Conservation (phyloP, 2,888 invertebrate genomes). For the Candidula unifasciata region DNA sequence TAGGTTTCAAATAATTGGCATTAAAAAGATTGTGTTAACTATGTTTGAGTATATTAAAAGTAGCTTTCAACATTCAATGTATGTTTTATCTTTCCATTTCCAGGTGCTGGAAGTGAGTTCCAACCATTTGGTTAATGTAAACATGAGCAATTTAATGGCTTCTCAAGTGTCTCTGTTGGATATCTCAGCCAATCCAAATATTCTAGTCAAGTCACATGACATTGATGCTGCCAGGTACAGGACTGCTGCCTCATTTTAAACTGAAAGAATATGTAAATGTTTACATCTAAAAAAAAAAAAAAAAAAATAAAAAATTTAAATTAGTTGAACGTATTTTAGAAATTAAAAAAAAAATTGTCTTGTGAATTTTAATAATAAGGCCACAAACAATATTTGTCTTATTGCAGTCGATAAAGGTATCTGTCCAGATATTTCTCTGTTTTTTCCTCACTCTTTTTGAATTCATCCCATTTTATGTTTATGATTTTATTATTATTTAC, state of each 20-base stretch:
- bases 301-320: too few relatives aligned
- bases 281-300: neutral
- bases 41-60: too few relatives aligned
- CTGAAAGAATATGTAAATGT: neutral
- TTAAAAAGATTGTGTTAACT: too few relatives aligned
- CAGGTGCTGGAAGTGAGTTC: conserved; percentile 79
- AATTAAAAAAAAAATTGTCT: too few relatives aligned
- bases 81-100: conserved; percentile 17
- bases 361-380: too few relatives aligned
- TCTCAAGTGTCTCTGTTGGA: conserved; percentile 78
- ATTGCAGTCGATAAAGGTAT: too few relatives aligned
- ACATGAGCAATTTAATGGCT: conserved; percentile 75
- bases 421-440: too few relatives aligned
- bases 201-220: conserved; percentile 73
- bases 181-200: conserved; percentile 78
- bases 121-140: conserved; percentile 77
- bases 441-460: too few relatives aligned
- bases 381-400: too few relatives aligned
- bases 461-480: too few relatives aligned
- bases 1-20: too few relatives aligned
- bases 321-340: neutral
- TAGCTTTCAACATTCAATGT: neutral
- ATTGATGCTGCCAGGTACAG: conserved; percentile 73
- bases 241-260: neutral
- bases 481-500: too few relatives aligned